Evolutionary conservation across 1,140 invertebrate genomes (phyloP), one percentile per base, ranked within the genome.

Genomic region (Drosophila ercepeae): DNA sequence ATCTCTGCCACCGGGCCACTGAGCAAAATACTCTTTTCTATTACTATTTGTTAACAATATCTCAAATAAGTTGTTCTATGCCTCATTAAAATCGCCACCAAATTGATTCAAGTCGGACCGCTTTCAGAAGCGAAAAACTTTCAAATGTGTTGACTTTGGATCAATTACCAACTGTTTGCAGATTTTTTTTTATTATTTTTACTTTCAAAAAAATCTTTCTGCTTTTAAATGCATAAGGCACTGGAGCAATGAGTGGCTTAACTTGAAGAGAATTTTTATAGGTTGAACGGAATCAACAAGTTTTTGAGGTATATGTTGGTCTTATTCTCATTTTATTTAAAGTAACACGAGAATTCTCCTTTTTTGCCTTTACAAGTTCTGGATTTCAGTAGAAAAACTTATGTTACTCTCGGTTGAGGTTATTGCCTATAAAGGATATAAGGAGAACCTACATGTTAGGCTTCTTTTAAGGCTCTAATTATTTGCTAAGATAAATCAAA

Each of bases 1-100:
- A 67, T 67, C 63, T 67, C 63, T 21, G 21, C 63, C 48, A 53
- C 44, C 39, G 63, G 63, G 27, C 2, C 63, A 64, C 60, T 64
- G 60, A 39, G 41, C 25, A 18, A 63, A 64, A 64, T 32, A 32
- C 13, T 32, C 9, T 32, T 11, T 3, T n/a, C 29, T 32, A 32
- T 11, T 3, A 3, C 29, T 32, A 32, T 32, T 32, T 32, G 29
- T 32, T 32, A 32, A 32, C 9, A 32, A 32, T 32, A 32, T 32
- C 29, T 32, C 11, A 32, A 9, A 32, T 11, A n/a, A 32, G 9
- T n/a, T 4, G 29, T 32, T 32, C 29, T 32, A 32, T 3, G 3
- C 29, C 29, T 32, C 29, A 32, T 32, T 32, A 39, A 39, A 39
- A 16, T 39, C n/a, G 3, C 14, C n/a, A n/a, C 4, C 0, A 14